Percentiles rank a stretch among this genome's conserved stretches.
Evolutionary conservation across 1,140 invertebrate species (phyloP).

Genomic region (Heliconius himera): DNA sequence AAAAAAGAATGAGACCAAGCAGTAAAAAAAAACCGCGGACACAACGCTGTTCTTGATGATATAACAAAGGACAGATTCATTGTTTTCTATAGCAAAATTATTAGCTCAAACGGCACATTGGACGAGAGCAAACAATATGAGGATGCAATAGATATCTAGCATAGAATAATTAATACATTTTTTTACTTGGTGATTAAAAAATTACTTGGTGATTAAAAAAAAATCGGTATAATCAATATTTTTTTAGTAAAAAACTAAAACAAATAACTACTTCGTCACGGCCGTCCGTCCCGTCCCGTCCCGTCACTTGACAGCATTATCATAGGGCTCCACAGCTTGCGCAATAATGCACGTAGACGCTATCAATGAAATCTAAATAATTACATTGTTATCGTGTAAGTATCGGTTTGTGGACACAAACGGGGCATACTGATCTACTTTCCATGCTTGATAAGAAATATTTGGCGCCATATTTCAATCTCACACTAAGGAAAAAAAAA

Average conservation of each 20-base stretch:
- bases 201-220: too few species aligned
- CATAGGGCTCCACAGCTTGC: conserved; percentile 20
- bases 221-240: neutral
- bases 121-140: too few species aligned
- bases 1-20: too few species aligned
- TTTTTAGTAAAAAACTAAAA: neutral
- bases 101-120: too few species aligned
- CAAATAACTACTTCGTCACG: conserved; percentile 13
- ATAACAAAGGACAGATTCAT: too few species aligned
- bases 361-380: conserved; percentile 47
- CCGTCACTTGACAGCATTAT: conserved; percentile 32
- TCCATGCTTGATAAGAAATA: conserved; percentile 54
- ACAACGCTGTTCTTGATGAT: too few species aligned
- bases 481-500: neutral
- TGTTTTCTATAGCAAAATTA: too few species aligned
- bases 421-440: conserved; percentile 56
- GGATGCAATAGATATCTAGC: too few species aligned
- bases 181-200: too few species aligned
- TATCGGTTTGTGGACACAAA: conserved; percentile 40
- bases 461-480: conserved; percentile 50
- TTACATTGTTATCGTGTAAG: conserved; percentile 41
- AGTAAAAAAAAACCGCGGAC: too few species aligned
- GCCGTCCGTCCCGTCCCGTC: neutral
- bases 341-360: conserved; percentile 26
- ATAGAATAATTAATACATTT: too few species aligned